Percentiles rank a stretch among this genome's conserved stretches.
phyloP scores from a whole-genome alignment of 2,113 vertebrate genomes.

The Sula dactylatra region DNA sequence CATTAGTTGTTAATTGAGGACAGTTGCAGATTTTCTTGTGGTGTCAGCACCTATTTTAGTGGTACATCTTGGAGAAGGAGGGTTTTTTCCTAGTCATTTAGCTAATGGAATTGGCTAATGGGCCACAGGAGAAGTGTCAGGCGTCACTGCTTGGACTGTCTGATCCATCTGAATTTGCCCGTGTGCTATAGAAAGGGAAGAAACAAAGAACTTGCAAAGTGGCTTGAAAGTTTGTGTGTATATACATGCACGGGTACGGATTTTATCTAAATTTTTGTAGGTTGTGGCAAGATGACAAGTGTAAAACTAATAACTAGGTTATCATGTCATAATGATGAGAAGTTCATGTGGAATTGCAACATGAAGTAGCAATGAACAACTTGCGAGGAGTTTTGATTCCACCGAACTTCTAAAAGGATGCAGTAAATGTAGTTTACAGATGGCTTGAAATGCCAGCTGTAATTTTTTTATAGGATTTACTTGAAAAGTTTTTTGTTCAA shows the following conservation, averaged over 20 bases:
- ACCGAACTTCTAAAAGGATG: neutral
- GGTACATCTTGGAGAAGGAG: neutral
- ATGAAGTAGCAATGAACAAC: neutral
- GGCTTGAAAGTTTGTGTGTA: neutral
- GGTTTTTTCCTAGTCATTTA: neutral
- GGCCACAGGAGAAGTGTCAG: neutral
- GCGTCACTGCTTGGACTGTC: neutral
- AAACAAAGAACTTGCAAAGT: neutral
- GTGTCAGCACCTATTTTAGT: slow-evolving; percentile 13
- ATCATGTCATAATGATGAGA: neutral
- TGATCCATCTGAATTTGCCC: neutral
- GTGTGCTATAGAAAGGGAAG: neutral
- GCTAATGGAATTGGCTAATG: slow-evolving; percentile 55
- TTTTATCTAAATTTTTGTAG: neutral
- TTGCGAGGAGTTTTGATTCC: neutral
- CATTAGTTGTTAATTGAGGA: slow-evolving; percentile 16
- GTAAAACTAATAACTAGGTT: neutral
- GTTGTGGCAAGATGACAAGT: neutral
- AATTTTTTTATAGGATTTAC: neutral
- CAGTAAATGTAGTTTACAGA: neutral
- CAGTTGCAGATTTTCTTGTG: slow-evolving; percentile 21
- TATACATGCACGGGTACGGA: accelerated
- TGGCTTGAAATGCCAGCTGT: neutral
- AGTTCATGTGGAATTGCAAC: neutral
- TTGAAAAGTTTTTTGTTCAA: neutral